Evolutionary conservation across 2,113 vertebrate genomes (phyloP).

Genomic region (Tiliqua scincoides): DNA sequence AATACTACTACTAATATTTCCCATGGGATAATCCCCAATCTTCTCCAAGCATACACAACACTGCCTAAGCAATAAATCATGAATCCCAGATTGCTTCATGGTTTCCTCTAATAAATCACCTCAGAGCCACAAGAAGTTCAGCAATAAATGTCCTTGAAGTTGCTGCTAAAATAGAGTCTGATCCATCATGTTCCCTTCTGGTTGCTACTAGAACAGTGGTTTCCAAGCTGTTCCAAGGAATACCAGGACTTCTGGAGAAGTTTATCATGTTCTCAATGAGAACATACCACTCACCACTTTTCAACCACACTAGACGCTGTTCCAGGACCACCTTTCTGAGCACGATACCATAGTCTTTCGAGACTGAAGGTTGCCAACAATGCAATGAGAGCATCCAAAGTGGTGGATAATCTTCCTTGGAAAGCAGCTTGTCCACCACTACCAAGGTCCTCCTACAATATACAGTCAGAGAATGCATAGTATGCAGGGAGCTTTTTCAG

Average conservation of each 20-base stretch:
- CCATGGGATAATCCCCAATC: background rate
- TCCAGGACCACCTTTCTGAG: too few species aligned
- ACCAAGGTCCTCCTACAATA: background rate
- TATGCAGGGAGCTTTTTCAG: background rate
- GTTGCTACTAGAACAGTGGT: background rate
- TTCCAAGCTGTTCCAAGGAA: background rate
- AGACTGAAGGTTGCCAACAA: too few species aligned
- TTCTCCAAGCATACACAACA: background rate
- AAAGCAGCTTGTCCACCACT: background rate
- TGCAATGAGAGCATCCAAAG: too few species aligned
- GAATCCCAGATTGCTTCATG: slow-evolving; percentile 14
- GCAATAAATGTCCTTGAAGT: slow-evolving; percentile 2
- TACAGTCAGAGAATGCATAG: background rate
- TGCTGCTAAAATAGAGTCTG: background rate
- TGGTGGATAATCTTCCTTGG: background rate
- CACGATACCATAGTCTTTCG: too few species aligned
- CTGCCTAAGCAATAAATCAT: slow-evolving; percentile 11
- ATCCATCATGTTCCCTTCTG: background rate
- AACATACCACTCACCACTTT: too few species aligned
- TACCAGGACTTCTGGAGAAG: background rate
- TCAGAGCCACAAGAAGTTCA: slow-evolving; percentile 1
- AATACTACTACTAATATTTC: background rate
- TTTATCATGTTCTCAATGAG: background rate
- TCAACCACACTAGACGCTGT: too few species aligned
- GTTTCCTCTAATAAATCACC: slow-evolving; percentile 25